Percentiles rank a stretch among this genome's conserved stretches.
Evolutionary conservation across 2,797 vertebrate genomes (phyloP).

Genomic region (Eulemur rubriventer): DNA sequence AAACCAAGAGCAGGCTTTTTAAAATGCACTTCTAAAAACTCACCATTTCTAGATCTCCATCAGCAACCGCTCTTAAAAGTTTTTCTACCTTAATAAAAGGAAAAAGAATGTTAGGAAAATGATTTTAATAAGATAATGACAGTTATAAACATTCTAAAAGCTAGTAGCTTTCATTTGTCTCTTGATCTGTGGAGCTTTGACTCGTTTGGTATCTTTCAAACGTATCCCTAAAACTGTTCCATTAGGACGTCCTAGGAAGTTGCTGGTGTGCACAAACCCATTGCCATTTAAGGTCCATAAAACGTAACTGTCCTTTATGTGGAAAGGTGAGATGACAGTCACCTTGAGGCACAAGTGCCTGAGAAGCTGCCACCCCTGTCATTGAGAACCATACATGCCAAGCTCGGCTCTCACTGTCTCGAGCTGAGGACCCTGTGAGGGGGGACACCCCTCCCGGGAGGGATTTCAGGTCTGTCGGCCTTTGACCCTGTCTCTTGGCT

Average conservation of each 20-base stretch:
- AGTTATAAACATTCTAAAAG: not conserved
- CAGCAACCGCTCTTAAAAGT: conserved; percentile 95
- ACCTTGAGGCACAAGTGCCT: not conserved
- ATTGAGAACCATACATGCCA: not conserved
- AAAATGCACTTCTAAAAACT: conserved; percentile 73
- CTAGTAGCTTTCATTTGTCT: not conserved
- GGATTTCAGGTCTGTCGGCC: not conserved
- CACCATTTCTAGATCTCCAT: conserved; percentile 98
- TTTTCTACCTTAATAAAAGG: conserved; percentile 93
- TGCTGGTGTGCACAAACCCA: not conserved
- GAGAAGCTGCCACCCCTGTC: not conserved
- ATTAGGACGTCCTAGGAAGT: not conserved
- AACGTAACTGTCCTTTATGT: not conserved
- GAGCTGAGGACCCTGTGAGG: accelerated
- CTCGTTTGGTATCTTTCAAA: not conserved
- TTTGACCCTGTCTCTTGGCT: not conserved
- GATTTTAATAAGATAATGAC: not conserved
- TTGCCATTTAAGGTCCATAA: not conserved
- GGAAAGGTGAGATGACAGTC: not conserved
- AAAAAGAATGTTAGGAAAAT: conserved; percentile 49
- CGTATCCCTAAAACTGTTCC: not conserved
- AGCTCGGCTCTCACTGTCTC: no score
- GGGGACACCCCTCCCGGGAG: not conserved
- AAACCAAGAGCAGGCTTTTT: not conserved
- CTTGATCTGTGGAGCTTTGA: not conserved